phyloP scores from a whole-genome alignment of 2,113 vertebrate genomes.

The Apaloderma vittatum region DNA sequence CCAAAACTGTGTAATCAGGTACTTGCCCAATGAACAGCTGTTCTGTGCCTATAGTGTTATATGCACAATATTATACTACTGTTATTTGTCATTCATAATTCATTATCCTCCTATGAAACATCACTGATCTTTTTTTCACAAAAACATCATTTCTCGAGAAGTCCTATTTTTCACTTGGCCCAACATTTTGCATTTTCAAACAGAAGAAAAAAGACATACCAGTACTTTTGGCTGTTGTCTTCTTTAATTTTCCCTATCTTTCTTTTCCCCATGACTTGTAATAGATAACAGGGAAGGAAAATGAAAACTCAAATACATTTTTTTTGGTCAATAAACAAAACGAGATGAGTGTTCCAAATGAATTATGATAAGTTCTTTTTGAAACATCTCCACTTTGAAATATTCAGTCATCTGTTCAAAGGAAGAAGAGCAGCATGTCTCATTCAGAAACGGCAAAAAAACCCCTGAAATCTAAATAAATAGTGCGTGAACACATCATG shows the following conservation, averaged over 20 bases:
- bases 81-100: neutral
- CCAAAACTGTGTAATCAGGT: neutral
- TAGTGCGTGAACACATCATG: neutral
- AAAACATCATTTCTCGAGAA: neutral
- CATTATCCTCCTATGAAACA: neutral
- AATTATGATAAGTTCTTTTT: neutral
- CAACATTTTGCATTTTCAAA: neutral
- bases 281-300: neutral
- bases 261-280: neutral
- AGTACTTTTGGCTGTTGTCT: neutral
- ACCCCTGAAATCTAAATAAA: neutral
- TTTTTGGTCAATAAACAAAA: neutral
- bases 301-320: neutral
- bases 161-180: neutral
- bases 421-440: neutral
- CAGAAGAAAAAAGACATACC: neutral
- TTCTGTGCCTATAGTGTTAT: neutral
- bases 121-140: neutral
- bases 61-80: neutral
- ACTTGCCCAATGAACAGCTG: neutral
- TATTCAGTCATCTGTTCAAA: neutral
- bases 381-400: neutral
- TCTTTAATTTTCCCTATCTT: neutral
- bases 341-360: neutral
- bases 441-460: neutral